phyloP scores from a whole-genome alignment of 2,113 vertebrate genomes.

The Nothobranchius furzeri region DNA sequence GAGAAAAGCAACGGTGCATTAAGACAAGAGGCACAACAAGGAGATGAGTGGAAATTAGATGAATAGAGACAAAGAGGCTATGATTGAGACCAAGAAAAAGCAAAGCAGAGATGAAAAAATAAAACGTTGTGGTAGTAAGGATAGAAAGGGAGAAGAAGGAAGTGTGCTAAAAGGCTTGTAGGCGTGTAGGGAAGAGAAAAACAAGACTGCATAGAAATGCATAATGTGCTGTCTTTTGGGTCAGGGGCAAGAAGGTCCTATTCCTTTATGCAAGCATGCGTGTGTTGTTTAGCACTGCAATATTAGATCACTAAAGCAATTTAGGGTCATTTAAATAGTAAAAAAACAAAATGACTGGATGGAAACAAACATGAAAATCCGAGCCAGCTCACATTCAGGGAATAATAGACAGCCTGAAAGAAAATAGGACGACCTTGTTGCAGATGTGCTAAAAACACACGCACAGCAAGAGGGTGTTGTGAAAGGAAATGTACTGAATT shows the following conservation, averaged over 20 bases:
- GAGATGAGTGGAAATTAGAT: conserved; percentile 41
- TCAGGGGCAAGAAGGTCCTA: conserved; percentile 39
- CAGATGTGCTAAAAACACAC: background rate
- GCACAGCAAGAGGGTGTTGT: background rate
- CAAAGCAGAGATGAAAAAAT: conserved; percentile 1
- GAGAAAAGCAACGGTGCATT: conserved; percentile 43
- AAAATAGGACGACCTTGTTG: conserved; percentile 49
- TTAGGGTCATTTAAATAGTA: conserved; percentile 50
- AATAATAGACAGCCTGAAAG: conserved; percentile 46
- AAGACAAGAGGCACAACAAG: conserved; percentile 54
- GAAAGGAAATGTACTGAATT: conserved; percentile 16
- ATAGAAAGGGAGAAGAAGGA: background rate
- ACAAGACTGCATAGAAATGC: conserved; percentile 37
- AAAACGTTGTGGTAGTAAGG: conserved; percentile 1
- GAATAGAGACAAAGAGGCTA: conserved; percentile 49
- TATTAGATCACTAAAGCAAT: conserved; percentile 52
- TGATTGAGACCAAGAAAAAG: conserved; percentile 13
- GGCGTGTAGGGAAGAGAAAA: conserved; percentile 15
- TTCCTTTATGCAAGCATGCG: conserved; percentile 11
- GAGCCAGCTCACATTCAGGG: conserved; percentile 16
- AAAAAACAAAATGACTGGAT: conserved; percentile 34
- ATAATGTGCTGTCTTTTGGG: conserved; percentile 61
- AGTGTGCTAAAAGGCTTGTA: conserved; percentile 31
- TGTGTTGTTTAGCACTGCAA: conserved; percentile 44
- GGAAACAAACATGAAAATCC: conserved; percentile 32